Evolutionary conservation across 2,888 invertebrate genomes (phyloP), one percentile per base, ranked within the genome.

Genomic region (Mellilla xanthometata): DNA sequence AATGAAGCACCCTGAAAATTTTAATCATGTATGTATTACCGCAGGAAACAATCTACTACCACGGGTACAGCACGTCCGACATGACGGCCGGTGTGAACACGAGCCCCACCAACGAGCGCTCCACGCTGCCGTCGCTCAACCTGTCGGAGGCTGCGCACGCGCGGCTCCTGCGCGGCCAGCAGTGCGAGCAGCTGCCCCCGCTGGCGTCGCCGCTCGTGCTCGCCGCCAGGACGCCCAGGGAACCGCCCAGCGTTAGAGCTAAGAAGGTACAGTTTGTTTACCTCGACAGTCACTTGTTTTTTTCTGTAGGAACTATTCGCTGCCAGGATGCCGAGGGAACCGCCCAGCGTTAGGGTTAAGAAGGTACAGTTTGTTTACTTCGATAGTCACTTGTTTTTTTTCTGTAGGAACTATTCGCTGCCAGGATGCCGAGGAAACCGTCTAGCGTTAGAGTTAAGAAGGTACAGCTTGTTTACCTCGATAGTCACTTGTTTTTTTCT

Each of bases 31-130:
- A 1, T 19, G 4, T 19, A 3, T 19, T 0, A 3, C 15, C 15
- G 1, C 15, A 90, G 90, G 90, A 90, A 74, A 90, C 90, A 0
- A 65, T 90, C 0, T 90, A 87, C 64, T 90, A 89, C 70, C 90
- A 89, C 47, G 90, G 89, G 12, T 79, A 83, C 52, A 65, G 81
- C 0, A 83, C 88, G 0, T 90, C 90, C 0, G 90, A 89, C 26
- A 66, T 84, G 56, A 89, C 88, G 0, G 76, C 55, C 0, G 86
- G 80, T 0, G 72, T 71, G 2, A 76, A 75, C 44, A 77, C 83
- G 0, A 86, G 77, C 31, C 79, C 72, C 1, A 81, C 82, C 31
- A 84, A 83, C 49, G 85, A 86, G 7, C 69, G 80, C 0, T 87
- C 86, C 0, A 84, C 86, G 0, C 58, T 87, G 0, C 86, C 86